Base-by-base conservation (phyloP, 2,888 invertebrate species). In the Drosophila anomalipes region DNA sequence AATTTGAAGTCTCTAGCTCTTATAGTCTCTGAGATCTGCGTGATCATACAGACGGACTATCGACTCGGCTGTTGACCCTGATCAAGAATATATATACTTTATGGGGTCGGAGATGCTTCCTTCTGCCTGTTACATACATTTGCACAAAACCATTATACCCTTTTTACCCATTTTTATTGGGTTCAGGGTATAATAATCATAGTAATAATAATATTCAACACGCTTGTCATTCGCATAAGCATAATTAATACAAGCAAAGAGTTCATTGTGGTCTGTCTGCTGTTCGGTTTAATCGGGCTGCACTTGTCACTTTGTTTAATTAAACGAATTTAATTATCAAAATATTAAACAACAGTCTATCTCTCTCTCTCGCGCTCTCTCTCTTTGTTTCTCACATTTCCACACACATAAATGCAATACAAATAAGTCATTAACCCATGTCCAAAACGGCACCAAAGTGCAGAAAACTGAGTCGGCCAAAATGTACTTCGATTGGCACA, bases 371-470 rank as follows among this genome's bases (percentile, higher is more conserved):
- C 14, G 26, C 37, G 7, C 35, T 32, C 4, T 14, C 30, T 0
- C 30, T 60, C 22, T 4, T n/a, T 22, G 9, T 14, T 7, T 22
- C 2, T 16, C 9, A 0, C 26, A 26, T 0, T 26, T 41, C 9
- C 12, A 26, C 26, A 47, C 22, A 47, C 30, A 41, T 30, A 51
- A 65, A 59, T 69, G 69, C 65, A 69, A 22, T 47, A 41, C 61
- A 72, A 72, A 65, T 65, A 69, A 32, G 47, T 60, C 49, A 69
- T 77, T 77, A 73, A 32, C 62, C 54, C 62, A 66, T 30, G 54
- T 63, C 44, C 4, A n/a, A 16, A 51, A 5, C 51, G 26, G 53
- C 33, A 22, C 10, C n/a, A 19, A 63, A 67, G 49, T 66, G 66
- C 67, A 64, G 60, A 51, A 53, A 53, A 44, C 57, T 30, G 61